Base-by-base conservation (phyloP, 2,888 invertebrate genomes). In the Lottia gigantea region DNA sequence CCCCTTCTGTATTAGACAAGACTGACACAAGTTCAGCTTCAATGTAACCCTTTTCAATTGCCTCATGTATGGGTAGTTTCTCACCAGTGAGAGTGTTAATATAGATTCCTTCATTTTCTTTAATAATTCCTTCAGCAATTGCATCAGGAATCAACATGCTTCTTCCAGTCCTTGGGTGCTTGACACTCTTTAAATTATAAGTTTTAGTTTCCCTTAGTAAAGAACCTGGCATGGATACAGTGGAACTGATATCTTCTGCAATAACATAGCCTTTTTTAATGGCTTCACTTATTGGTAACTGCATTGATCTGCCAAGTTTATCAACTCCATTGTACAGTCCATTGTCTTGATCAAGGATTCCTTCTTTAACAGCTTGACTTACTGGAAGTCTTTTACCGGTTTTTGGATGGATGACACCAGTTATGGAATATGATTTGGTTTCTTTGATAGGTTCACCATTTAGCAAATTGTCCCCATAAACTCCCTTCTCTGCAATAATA, bases 141-240 rank as follows among this genome's bases (percentile, higher is more conserved):
- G 96, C 96, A 91, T 97, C 96, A 76, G 96, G 90, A 77, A 97
- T 91, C 26, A 95, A 95, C 64, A 97, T 91, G 87, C 93, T 93
- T 78, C 87, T 87, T 45, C 89, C 87, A 46, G 90, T 90, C 92
- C 93, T 90, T 77, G 90, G 89, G 80, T 95, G 94, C 67, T 92
- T 91, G 82, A 95, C 93, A 75, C 80, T 80, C 68, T 83, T 87
- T 67, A 85, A 71, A 45, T 81, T 81, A 68, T 77, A 84, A n/a
- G 83, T 82, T 68, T 82, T 83, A 16, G 84, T 84, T 76, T 85
- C 83, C 64, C 82, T 78, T 23, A 80, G 71, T n/a, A 84, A 94
- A 87, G 97, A 96, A 68, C 97, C 91, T 78, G 94, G 93, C 79
- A 97, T 95, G 3, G 96, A 95, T 89, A 96, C 95, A 78, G 94